A percentile compares a stretch with the other conserved stretches of the same genome.
Evolutionary conservation across 2,888 invertebrate genomes (phyloP).

Genomic region (Theretra japonica): DNA sequence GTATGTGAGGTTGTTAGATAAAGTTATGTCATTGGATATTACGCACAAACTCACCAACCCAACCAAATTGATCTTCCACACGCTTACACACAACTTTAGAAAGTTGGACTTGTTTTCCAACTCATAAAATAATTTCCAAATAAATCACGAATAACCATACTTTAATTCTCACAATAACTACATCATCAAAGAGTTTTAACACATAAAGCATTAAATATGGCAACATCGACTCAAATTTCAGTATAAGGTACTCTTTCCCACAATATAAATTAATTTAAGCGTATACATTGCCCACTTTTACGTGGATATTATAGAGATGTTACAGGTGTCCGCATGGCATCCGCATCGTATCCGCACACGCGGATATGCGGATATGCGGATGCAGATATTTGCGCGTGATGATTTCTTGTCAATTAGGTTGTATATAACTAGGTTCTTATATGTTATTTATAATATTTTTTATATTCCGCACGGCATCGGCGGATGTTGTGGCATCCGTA

Average conservation of each 20-base stretch:
- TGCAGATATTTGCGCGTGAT: not conserved
- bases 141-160: no score
- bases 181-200: not conserved
- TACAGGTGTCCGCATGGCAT: constrained; percentile 8
- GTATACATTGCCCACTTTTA: not conserved
- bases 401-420: constrained; percentile 20
- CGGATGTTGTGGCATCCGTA: constrained; percentile 15
- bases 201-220: not conserved
- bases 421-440: constrained; percentile 11
- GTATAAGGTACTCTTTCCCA: not conserved
- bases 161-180: no score
- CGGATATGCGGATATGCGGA: not conserved
- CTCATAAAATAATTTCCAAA: not conserved
- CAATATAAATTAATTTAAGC: constrained; percentile 2
- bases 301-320: not conserved
- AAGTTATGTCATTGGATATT: not conserved
- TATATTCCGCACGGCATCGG: not conserved
- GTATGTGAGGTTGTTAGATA: not conserved
- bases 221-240: not conserved
- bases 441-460: constrained; percentile 6
- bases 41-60: not conserved
- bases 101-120: not conserved
- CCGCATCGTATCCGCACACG: not conserved
- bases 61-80: not conserved
- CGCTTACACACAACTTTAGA: not conserved